Evolutionary conservation across 92 coral and sea anemone genomes (phyloP), one percentile per base, ranked within the genome.

Genomic region (Umimayanthus kanabou): DNA sequence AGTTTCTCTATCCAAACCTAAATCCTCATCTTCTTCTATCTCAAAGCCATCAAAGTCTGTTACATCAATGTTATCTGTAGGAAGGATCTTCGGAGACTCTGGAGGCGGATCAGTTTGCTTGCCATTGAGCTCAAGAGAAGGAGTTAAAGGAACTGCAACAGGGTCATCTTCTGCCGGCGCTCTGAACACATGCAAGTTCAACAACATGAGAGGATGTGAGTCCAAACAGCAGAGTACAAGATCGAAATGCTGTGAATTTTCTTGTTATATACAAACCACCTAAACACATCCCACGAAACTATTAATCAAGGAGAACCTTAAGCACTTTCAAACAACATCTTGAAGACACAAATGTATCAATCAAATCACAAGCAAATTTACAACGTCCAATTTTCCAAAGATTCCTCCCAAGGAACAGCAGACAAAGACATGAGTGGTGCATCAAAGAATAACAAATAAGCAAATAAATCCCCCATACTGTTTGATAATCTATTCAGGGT

Each of bases 11-110:
- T 82, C 88, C 26, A 88, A 78, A 58, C 58, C 84, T 30, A 53
- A 53, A 53, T 80, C 91, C 39, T 91, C 82, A 13, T 88, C 93
- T 80, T 89, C 93, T 25, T 94, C 80, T 11, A 94, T 91, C 71
- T 94, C 96, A 90, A 94, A 94, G 26, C 96, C 96, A 37, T 94
- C 89, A 49, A 90, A 84, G 4, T 94, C 96, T 22, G 93, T 89
- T 7, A 94, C 96, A 72, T 94, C 96, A 57, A 88, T 88, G 88
- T 90, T 94, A 85, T 94, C 87, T 45, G 22, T 83, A 29, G 87
- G 87, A 69, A 69, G 77, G 57, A 83, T 49, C 66, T 45, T 67
- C 6, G 78, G 87, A 5, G 77, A 69, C 64, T 83, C 87, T 30
- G 53, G 67, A 20, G 76, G 67, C 8, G 78, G 87, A 26, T 29